Evolutionary conservation across 2,797 vertebrate genomes (phyloP).

Genomic region (Melanogrammus aeglefinus): DNA sequence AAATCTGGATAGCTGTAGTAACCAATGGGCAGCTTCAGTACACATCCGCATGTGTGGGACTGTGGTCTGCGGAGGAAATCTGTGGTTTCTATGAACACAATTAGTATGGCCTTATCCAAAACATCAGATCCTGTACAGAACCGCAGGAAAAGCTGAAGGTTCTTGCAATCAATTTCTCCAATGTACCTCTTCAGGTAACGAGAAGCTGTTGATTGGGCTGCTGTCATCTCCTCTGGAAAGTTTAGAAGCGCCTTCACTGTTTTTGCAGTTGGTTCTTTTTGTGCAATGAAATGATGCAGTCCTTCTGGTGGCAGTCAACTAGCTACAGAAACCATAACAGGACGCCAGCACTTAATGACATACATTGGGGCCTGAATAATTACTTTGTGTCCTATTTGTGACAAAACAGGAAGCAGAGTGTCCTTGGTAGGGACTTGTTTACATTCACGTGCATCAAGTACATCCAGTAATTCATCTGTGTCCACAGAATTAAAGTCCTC

Average conservation of each 20-base stretch:
- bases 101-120: too few species aligned
- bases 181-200: too few species aligned
- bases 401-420: conserved; percentile 19
- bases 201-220: too few species aligned
- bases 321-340: neutral
- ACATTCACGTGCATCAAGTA: conserved; percentile 31
- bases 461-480: conserved; percentile 24
- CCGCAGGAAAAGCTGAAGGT: too few species aligned
- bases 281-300: neutral
- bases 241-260: too few species aligned
- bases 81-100: neutral
- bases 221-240: too few species aligned
- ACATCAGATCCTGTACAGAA: too few species aligned
- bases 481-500: conserved; percentile 30
- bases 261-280: too few species aligned
- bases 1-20: neutral
- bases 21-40: neutral
- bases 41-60: neutral
- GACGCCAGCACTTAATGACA: neutral
- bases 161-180: too few species aligned
- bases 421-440: conserved; percentile 24
- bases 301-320: neutral
- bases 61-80: neutral
- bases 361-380: conserved; percentile 31
- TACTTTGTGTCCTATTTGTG: conserved; percentile 36